Base-by-base conservation (phyloP, 1,140 invertebrate genomes). In the Pseudoatta argentina region DNA sequence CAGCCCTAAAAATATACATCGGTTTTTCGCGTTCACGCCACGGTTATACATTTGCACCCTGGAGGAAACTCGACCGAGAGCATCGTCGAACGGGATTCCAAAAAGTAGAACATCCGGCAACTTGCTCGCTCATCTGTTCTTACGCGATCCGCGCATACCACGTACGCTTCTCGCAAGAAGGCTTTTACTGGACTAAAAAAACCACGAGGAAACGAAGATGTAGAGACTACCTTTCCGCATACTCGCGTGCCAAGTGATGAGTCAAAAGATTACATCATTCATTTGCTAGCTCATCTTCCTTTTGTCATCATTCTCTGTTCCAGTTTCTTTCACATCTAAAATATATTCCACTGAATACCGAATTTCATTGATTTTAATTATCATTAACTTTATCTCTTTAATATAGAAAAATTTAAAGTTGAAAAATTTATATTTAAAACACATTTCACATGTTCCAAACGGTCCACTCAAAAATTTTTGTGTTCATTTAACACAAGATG, bases 101-200 rank as follows among this genome's bases (percentile, higher is more conserved):
- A 89, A 90, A 90, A 81, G 89, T 90, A 87, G 89, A 90, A 87
- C 89, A 89, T 89, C 87, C 88, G 86, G 86, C 77, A 85, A 87
- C 81, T 57, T 61, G 67, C 79, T 73, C 86, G 27, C 66, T 76
- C 69, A 66, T 72, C 78, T 85, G 67, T 57, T 83, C 69, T 64
- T 87, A 87, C 61, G 79, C 30, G 85, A 89, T 87, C 57, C 10
- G 8, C n/a, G 6, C 30, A 4, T 34, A 18, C 27, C 7, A 8
- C 10, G 30, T 34, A 34, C 30, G 1, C n/a, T 44, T 44, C 14
- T 59, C 21, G 21, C 16, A 18, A 51, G 7, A 39, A 34, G 24
- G 44, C 57, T 59, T 73, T 48, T 82, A 24, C 55, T 67, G 79
- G 55, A 83, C 27, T 24, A 83, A 57, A 64, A 59, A 55, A 57